Evolutionary conservation across 2,797 vertebrate species (phyloP).

Genomic region (Austrolebias charrua): DNA sequence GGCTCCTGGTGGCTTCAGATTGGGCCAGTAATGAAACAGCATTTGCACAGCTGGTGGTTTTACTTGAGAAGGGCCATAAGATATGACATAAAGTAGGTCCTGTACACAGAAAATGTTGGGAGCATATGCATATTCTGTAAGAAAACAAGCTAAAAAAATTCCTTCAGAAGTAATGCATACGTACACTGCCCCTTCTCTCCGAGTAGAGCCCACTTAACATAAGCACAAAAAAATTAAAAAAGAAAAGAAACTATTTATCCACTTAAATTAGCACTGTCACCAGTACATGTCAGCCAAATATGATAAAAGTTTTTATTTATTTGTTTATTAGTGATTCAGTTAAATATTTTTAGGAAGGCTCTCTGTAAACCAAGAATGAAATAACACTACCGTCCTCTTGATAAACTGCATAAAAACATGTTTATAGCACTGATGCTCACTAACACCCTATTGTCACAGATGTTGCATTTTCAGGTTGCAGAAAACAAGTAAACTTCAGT

Average conservation of each 20-base stretch:
- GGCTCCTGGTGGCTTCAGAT: conserved; percentile 96
- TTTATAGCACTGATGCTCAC: too few species aligned
- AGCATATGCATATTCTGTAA: neutral
- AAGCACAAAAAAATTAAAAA: conserved; percentile 25
- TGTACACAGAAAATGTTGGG: conserved; percentile 49
- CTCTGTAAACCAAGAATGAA: too few species aligned
- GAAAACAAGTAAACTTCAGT: too few species aligned
- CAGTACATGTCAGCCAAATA: too few species aligned
- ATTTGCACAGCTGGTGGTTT: conserved; percentile 98
- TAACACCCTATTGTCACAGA: neutral
- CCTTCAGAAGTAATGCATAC: too few species aligned
- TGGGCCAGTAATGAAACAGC: conserved; percentile 99
- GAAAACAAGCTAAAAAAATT: neutral
- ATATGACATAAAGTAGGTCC: conserved; percentile 98
- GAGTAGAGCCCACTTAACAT: conserved; percentile 91
- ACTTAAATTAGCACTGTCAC: neutral
- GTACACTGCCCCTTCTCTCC: conserved; percentile 93
- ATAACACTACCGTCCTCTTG: too few species aligned
- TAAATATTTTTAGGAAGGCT: too few species aligned
- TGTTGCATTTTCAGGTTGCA: neutral
- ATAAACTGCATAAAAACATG: too few species aligned
- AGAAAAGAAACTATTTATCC: neutral
- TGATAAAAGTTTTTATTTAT: too few species aligned
- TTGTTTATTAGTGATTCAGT: too few species aligned
- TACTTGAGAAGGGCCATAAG: conserved; percentile 97